These are phyloP conservation scores for Stegana nigrithorax DNA, from an alignment of 2,888 invertebrate species.

Conservation along the genomic window DNA sequence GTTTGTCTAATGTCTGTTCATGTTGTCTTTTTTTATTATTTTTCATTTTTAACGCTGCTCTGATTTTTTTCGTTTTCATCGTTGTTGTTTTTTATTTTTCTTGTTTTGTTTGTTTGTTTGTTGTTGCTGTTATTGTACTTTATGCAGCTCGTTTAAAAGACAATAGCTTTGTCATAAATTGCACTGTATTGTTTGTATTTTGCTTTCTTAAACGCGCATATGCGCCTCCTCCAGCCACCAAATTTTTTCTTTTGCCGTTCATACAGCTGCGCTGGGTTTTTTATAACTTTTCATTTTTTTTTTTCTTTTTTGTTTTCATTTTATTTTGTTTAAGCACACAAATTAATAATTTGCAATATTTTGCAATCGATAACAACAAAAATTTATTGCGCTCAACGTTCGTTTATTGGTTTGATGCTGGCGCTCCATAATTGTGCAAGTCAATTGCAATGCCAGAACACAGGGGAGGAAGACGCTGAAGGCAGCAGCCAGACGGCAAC, in stretches of 20 bases:
- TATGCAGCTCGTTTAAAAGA: slow-evolving; percentile 44
- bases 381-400: slow-evolving; percentile 10
- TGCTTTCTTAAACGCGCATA: too few relatives aligned
- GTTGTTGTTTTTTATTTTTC: not conserved
- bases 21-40: not conserved
- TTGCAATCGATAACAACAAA: slow-evolving; percentile 31
- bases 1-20: slow-evolving; percentile 47
- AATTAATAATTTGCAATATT: slow-evolving; percentile 49
- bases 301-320: too few relatives aligned
- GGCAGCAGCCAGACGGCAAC: too few relatives aligned
- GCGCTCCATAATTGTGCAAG: too few relatives aligned
- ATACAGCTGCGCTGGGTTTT: slow-evolving; percentile 34
- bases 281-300: too few relatives aligned
- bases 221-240: slow-evolving; percentile 33
- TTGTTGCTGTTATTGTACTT: too few relatives aligned
- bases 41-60: not conserved
- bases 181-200: not conserved
- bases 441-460: too few relatives aligned
- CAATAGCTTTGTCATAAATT: slow-evolving; percentile 54
- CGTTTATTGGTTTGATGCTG: too few relatives aligned
- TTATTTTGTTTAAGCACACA: too few relatives aligned
- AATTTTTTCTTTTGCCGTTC: slow-evolving; percentile 34
- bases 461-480: too few relatives aligned
- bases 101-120: not conserved
- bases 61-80: slow-evolving; percentile 1